Percentiles rank a stretch among this genome's conserved stretches.
Conservation (phyloP, 2,113 vertebrate genomes). For the Mugil cephalus region DNA sequence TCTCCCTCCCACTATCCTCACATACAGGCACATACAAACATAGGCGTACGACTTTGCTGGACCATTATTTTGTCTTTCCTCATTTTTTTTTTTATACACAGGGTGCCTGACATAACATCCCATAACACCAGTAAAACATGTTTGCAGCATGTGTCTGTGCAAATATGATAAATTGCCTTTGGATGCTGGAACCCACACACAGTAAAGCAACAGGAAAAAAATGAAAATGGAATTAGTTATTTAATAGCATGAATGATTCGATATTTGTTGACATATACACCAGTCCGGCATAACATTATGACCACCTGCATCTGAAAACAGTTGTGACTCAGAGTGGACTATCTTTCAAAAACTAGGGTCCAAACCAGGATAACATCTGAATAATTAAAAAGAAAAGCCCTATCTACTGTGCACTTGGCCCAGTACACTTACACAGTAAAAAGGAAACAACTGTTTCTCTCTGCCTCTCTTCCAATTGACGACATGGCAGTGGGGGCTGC, state of each 20-base stretch:
- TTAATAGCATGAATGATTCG: too few relatives aligned
- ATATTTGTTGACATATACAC: too few relatives aligned
- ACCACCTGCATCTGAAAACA: too few relatives aligned
- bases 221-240: too few relatives aligned
- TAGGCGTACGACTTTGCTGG: neutral
- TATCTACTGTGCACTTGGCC: neutral
- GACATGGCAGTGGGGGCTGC: slow-evolving; percentile 37
- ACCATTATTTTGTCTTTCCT: neutral
- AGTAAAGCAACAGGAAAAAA: neutral
- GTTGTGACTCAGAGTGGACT: too few relatives aligned
- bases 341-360: neutral
- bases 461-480: slow-evolving; percentile 26
- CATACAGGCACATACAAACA: neutral
- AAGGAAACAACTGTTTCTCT: slow-evolving; percentile 30
- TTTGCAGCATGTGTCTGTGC: neutral
- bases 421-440: neutral
- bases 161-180: neutral
- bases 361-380: neutral
- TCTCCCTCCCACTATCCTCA: neutral
- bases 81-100: neutral
- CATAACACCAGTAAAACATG: neutral
- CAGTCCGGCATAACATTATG: too few relatives aligned
- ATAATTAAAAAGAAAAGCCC: neutral
- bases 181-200: too few relatives aligned
- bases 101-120: neutral